Evolutionary conservation across 53 echinoderm and acorn worm genomes (phyloP), one percentile per base, ranked within the genome.

Genomic region (Paracentrotus lividus): DNA sequence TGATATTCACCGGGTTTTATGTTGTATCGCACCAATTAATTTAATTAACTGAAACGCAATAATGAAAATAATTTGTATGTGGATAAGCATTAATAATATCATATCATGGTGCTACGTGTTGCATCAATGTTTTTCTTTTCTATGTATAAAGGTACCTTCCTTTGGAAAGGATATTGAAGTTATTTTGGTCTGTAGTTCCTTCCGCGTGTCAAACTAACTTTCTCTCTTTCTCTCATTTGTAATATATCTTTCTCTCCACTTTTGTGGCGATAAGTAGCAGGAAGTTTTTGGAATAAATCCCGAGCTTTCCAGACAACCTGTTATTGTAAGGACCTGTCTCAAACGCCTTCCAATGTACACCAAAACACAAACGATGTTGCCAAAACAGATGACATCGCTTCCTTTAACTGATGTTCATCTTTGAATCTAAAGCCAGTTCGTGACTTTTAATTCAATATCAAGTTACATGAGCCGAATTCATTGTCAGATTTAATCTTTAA

Each of bases 251-350:
- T 59, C 88, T 59, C 33, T 55, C 61, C 2, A 42, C 43, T 43
- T 18, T 77, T 21, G 33, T 77, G 81, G 12, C 26, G 47, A 42
- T 47, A 81, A 89, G 64, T 43, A 44, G 57, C 89, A 59, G 89
- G 89, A 89, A 89, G 89, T 89, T 89, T 60, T 89, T 89, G 89
- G 89, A 64, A 89, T 61, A 64, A 89, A 89, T 61, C 64, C 88
- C 65, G 21, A 43, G 89, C 89, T 64, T 61, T 26, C 42, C 89
- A 89, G 89, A 89, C 89, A 89, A 64, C 89, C 89, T 89, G 89
- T 89, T 89, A 89, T 89, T 38, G 24, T 61, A 89, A 32, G 43
- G 34, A 86, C 36, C 86, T 56, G 53, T 86, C 86, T 86, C 56
- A 34, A 86, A 55, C 86, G 86, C 86, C 47, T 81, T 9, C 42